phyloP scores from a whole-genome alignment of 2,888 invertebrate genomes.

The Julus scandinavius region DNA sequence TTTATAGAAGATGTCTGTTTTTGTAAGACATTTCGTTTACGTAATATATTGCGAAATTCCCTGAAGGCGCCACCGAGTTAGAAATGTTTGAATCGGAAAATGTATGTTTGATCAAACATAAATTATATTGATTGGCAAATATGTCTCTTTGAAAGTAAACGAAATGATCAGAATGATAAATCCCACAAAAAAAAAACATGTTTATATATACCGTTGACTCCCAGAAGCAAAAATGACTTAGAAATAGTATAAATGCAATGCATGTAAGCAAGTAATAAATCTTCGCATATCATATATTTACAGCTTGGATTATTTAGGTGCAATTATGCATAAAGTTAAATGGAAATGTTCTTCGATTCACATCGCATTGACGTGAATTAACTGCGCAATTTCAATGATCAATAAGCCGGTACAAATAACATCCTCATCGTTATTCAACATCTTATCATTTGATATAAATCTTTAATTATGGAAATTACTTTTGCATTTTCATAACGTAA shows the following conservation, averaged over 20 bases:
- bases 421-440: background rate
- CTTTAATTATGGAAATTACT: no score
- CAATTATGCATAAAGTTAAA: background rate
- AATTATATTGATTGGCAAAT: background rate
- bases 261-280: background rate
- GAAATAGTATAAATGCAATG: background rate
- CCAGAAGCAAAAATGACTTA: background rate
- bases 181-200: background rate
- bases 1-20: background rate
- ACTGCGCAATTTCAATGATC: background rate
- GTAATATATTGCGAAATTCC: background rate
- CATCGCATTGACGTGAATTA: background rate
- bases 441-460: background rate
- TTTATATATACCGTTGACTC: background rate
- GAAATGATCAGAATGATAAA: conserved; percentile 1
- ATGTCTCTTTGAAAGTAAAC: background rate
- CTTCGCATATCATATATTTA: background rate
- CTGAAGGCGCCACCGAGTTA: background rate
- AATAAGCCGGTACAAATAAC: background rate
- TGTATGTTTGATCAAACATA: background rate
- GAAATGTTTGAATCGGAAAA: background rate
- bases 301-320: background rate
- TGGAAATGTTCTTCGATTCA: background rate
- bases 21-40: background rate
- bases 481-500: background rate